Percentiles rank a stretch among this genome's conserved stretches.
Evolutionary conservation across 2,888 invertebrate genomes (phyloP).

Genomic region (Holacanthella duospinosa): DNA sequence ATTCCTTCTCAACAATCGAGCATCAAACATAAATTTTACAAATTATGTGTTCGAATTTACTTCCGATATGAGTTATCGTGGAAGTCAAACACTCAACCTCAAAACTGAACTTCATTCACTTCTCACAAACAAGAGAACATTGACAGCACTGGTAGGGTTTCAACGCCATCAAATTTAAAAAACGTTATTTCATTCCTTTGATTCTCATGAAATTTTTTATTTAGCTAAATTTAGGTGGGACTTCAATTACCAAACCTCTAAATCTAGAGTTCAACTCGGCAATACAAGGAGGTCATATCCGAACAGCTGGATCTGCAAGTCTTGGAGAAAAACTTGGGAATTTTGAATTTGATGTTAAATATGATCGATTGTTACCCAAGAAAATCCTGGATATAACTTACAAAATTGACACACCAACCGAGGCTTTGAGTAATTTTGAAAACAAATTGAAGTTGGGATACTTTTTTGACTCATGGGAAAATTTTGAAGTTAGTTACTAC

Average conservation of each 20-base stretch:
- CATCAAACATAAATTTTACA: slow-evolving; percentile 23
- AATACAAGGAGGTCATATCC: slow-evolving; percentile 18
- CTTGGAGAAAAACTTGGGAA: slow-evolving; percentile 17
- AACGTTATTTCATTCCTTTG: too few relatives aligned
- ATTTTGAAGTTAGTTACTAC: slow-evolving; percentile 28
- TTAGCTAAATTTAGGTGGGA: slow-evolving; percentile 23
- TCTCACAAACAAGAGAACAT: slow-evolving; percentile 25
- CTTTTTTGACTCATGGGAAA: slow-evolving; percentile 21
- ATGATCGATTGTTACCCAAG: slow-evolving; percentile 27
- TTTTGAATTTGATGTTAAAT: slow-evolving; percentile 23
- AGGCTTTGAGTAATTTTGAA: slow-evolving; percentile 17
- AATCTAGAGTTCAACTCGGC: slow-evolving; percentile 22
- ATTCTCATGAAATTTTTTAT: slow-evolving; percentile 7
- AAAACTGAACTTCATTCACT: slow-evolving; percentile 25
- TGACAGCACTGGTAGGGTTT: slow-evolving; percentile 20
- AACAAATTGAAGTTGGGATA: slow-evolving; percentile 19
- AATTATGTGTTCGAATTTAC: slow-evolving; percentile 24
- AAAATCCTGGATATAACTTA: slow-evolving; percentile 27
- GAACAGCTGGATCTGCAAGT: slow-evolving; percentile 15
- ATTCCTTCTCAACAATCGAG: slow-evolving; percentile 21
- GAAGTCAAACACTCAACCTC: slow-evolving; percentile 20
- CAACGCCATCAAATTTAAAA: too few relatives aligned
- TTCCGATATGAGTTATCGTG: slow-evolving; percentile 25
- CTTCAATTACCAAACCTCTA: slow-evolving; percentile 22
- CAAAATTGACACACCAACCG: slow-evolving; percentile 26